Conservation (phyloP, 1,140 invertebrate species). For the Pseudomyrmex pallidus region DNA sequence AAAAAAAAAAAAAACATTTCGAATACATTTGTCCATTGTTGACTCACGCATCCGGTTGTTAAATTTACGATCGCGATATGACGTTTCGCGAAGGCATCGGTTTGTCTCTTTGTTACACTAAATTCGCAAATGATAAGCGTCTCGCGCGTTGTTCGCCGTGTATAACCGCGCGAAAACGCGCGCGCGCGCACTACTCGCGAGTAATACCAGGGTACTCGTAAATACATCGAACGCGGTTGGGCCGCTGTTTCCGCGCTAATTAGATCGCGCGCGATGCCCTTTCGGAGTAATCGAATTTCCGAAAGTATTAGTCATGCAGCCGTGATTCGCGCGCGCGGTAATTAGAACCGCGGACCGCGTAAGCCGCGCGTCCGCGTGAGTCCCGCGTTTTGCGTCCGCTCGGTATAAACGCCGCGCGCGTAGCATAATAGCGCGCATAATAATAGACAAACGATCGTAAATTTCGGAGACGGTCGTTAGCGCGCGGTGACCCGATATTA, state of each 20-base stretch:
- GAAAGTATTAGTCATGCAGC: constrained; percentile 57
- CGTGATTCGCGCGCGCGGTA: constrained; percentile 37
- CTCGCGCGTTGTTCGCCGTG: not conserved
- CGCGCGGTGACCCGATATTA: constrained; percentile 36
- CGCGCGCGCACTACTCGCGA: not conserved
- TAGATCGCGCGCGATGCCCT: constrained; percentile 39
- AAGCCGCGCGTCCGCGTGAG: constrained; percentile 13
- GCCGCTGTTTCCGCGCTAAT: constrained; percentile 30
- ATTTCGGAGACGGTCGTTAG: constrained; percentile 44
- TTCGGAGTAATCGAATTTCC: constrained; percentile 53
- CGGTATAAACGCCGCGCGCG: constrained; percentile 34
- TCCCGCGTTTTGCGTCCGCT: constrained; percentile 27
- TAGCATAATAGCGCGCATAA: constrained; percentile 47
- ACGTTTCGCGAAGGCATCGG: not conserved
- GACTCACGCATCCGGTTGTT: not conserved
- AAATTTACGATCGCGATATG: too few species aligned
- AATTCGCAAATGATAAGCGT: constrained; percentile 19
- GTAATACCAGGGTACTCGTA: not conserved
- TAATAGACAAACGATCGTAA: constrained; percentile 44
- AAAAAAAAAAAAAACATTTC: too few species aligned
- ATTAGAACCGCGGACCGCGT: constrained; percentile 32
- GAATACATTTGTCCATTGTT: not conserved
- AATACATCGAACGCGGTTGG: not conserved
- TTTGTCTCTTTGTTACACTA: constrained; percentile 19
- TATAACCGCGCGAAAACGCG: constrained; percentile 27